Evolutionary conservation across 2,113 vertebrate species (phyloP).

Genomic region (Tyto alba): DNA sequence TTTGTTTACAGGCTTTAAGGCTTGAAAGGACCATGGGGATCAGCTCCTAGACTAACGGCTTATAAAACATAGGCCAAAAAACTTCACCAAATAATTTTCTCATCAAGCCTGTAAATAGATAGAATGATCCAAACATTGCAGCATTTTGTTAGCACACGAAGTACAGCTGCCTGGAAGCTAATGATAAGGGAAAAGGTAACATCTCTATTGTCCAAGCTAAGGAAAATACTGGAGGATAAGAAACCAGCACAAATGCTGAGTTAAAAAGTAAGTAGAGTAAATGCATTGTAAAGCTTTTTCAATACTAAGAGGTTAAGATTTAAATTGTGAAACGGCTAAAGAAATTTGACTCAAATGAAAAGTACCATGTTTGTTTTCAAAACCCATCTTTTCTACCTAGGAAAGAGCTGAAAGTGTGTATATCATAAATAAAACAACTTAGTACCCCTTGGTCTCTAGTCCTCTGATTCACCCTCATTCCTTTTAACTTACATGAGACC

Average conservation of each 20-base stretch:
- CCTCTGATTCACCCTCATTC: neutral
- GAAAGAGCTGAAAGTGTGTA: neutral
- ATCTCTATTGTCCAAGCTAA: neutral
- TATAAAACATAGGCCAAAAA: neutral
- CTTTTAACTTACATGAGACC: neutral
- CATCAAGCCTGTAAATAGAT: neutral
- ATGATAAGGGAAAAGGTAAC: neutral
- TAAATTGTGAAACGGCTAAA: neutral
- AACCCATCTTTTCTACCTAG: neutral
- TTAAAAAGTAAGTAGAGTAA: neutral
- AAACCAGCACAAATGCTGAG: neutral
- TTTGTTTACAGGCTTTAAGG: neutral
- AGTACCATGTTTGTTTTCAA: accelerated
- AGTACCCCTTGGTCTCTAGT: neutral
- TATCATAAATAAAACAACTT: neutral
- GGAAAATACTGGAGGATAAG: neutral
- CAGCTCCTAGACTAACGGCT: neutral
- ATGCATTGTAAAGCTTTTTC: accelerated
- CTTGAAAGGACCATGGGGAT: neutral
- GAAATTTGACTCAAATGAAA: neutral
- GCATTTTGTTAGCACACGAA: neutral
- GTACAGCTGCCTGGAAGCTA: neutral
- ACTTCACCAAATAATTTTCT: neutral
- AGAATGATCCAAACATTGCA: neutral
- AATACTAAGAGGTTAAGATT: neutral